Base-by-base conservation (phyloP, 2,888 invertebrate species). In the Notodonta ziczac region DNA sequence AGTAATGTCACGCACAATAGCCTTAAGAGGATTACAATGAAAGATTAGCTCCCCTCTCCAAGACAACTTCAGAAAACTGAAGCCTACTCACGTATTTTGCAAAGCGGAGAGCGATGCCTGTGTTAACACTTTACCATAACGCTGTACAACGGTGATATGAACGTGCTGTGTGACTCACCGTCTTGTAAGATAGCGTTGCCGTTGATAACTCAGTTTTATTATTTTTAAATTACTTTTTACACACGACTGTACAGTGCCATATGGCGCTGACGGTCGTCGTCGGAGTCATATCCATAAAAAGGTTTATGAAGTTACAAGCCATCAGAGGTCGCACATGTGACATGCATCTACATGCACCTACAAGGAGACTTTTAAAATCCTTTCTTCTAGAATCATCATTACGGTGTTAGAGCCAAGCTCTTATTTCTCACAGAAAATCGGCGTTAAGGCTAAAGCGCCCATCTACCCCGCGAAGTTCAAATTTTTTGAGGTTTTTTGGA, bases 241-340 rank as follows among this genome's bases (percentile, higher is more conserved):
- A 66, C 77, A 66, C 75, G 84, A 82, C 75, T 85, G 89, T 90
- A 88, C 86, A 58, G 71, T 76, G 80, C 90, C 92, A 93, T 93
- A 92, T 93, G 92, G 91, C 79, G 72, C 71, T 71, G 77, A 79
- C 85, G 82, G 81, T 80, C 81, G 80, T 83, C 81, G 85, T 81
- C 86, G 80, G 85, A 85, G 83, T 86, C 89, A 84, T 83, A 85
- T 67, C 91, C 89, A 87, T 92, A 91, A 88, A 82, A 90, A 82
- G 87, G 85, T 82, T 83, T 83, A 84, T 81, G 82, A 77, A 87
- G 86, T 87, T 82, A 80, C 76, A 74, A 73, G 80, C 71, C 74
- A 81, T 72, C 77, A 82, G 81, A 83, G 80, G 81, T 82, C 80
- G 75, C 73, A 67, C 62, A 56, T 65, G 59, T 60, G 62, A 61